These are phyloP conservation scores for Tipula confusa DNA, from an alignment of 2,888 invertebrate genomes.

Conservation along the genomic window DNA sequence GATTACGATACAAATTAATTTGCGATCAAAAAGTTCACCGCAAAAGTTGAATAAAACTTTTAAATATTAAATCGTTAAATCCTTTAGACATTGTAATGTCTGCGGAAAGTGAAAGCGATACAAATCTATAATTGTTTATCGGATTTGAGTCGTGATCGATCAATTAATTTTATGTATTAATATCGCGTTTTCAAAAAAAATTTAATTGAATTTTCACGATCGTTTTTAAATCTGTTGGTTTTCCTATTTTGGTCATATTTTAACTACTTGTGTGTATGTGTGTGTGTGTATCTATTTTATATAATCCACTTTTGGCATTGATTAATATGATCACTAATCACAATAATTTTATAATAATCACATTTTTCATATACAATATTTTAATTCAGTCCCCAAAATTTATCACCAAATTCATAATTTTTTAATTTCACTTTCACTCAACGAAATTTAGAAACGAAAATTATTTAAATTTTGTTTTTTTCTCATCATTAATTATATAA, in stretches of 20 bases:
- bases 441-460: background rate
- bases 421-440: background rate
- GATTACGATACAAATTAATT: no score
- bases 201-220: background rate
- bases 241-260: background rate
- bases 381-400: background rate
- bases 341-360: background rate
- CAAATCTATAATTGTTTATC: conserved; percentile 7
- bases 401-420: background rate
- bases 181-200: no score
- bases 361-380: no score
- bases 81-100: background rate
- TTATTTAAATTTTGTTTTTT: background rate
- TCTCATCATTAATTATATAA: background rate
- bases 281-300: background rate
- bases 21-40: no score
- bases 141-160: background rate
- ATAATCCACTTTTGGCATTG: background rate
- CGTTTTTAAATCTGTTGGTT: background rate
- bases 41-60: no score
- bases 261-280: background rate
- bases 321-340: background rate
- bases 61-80: no score
- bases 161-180: background rate
- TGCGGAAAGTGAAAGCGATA: background rate